Evolutionary conservation across 1,140 invertebrate genomes (phyloP).

Genomic region (Schlechtendalia chinensis): DNA sequence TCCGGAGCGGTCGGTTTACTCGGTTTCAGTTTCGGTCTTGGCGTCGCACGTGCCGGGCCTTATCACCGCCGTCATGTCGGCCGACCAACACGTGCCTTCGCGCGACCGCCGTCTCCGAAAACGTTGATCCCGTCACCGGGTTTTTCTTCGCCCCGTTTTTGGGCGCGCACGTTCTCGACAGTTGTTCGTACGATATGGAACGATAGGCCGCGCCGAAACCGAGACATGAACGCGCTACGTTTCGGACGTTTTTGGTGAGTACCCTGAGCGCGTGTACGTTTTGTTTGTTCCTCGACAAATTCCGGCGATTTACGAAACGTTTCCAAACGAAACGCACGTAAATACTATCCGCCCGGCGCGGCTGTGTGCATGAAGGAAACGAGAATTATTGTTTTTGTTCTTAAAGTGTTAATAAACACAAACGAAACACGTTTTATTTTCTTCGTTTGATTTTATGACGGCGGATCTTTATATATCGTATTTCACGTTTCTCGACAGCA

Average conservation of each 20-base stretch:
- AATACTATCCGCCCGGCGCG: too few species aligned
- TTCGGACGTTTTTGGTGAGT: not conserved
- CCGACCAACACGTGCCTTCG: conserved; percentile 21
- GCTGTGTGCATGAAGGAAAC: too few species aligned
- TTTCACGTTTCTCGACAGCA: too few species aligned
- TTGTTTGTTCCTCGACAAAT: too few species aligned
- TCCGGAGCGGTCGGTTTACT: not conserved
- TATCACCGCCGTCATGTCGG: conserved; percentile 11
- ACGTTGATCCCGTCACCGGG: not conserved
- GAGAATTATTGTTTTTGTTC: not conserved
- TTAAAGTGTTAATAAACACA: not conserved
- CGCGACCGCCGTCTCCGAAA: not conserved
- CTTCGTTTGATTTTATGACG: not conserved
- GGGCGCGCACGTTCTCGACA: not conserved
- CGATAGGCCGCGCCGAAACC: not conserved
- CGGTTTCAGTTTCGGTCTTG: conserved; percentile 41
- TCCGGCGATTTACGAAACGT: too few species aligned
- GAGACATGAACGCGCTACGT: not conserved
- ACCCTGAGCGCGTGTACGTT: too few species aligned
- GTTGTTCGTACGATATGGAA: not conserved
- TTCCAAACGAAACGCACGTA: too few species aligned
- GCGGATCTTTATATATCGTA: too few species aligned
- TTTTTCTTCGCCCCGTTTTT: not conserved
- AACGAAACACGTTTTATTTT: not conserved
- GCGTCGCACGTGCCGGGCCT: conserved; percentile 46